These are phyloP conservation scores for Frankliniella fusca DNA, from an alignment of 2,888 invertebrate species.

Conservation along the genomic window DNA sequence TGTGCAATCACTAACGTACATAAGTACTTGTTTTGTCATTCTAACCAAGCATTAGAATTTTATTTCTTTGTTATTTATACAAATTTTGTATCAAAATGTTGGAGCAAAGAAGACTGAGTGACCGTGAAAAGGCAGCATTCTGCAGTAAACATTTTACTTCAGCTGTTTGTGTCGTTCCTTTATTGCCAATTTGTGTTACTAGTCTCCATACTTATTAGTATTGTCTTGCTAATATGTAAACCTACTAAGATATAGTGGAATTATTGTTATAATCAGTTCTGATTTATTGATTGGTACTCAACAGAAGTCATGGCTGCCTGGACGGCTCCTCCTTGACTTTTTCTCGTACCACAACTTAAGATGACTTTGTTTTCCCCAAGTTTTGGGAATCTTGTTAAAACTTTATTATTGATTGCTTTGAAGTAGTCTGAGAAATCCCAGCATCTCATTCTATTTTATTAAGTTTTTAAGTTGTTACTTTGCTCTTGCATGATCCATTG, in stretches of 20 bases:
- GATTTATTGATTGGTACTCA: not conserved
- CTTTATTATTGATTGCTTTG: too few species aligned
- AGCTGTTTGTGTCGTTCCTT: not conserved
- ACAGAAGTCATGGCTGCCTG: not conserved
- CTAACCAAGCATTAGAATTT: not conserved
- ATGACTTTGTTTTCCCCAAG: too few species aligned
- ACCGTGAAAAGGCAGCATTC: not conserved
- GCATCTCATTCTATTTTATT: not conserved
- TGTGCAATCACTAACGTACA: slow-evolving; percentile 4
- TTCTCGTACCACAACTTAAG: not conserved
- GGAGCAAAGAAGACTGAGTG: slow-evolving; percentile 1
- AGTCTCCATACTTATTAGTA: not conserved
- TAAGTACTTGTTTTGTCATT: not conserved
- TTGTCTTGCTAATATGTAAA: not conserved
- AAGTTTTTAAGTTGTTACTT: slow-evolving; percentile 14
- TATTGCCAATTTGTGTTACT: slow-evolving; percentile 23
- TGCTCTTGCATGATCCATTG: slow-evolving; percentile 6
- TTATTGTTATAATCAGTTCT: not conserved
- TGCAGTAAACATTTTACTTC: not conserved
- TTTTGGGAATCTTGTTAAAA: too few species aligned
- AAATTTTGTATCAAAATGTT: not conserved
- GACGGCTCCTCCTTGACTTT: not conserved
- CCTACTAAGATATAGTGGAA: not conserved
- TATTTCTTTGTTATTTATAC: not conserved
- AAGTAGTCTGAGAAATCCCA: too few species aligned